Percentiles rank a stretch among this genome's conserved stretches.
These are phyloP conservation scores for Emmelina monodactyla DNA, from an alignment of 2,888 invertebrate genomes.

Conservation along the genomic window DNA sequence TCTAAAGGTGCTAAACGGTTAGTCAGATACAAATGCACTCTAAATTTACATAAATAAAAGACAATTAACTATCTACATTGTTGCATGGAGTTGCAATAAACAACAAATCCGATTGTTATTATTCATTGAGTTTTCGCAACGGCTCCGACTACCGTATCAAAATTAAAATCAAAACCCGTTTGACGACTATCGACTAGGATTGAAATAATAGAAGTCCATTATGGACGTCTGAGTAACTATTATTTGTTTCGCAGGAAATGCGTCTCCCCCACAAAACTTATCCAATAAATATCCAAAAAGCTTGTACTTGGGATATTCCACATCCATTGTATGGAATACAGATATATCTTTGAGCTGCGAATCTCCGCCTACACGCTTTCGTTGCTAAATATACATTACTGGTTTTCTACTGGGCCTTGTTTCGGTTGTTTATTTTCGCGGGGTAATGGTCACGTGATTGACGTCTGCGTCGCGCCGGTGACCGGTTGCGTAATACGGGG, in stretches of 20 bases:
- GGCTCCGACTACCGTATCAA: neutral
- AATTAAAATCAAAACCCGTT: neutral
- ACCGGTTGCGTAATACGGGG: constrained; percentile 49
- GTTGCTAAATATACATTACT: neutral
- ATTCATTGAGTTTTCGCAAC: constrained; percentile 1
- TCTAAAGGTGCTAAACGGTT: no score
- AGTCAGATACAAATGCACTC: no score
- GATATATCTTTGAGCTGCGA: constrained; percentile 59
- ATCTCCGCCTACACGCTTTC: constrained; percentile 35
- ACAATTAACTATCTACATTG: no score
- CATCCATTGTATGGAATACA: constrained; percentile 55
- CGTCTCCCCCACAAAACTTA: constrained; percentile 59
- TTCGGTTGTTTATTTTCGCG: neutral
- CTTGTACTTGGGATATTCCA: constrained; percentile 57
- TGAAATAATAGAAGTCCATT: neutral
- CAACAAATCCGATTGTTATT: no score
- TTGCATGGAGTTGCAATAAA: no score
- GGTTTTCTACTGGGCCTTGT: neutral
- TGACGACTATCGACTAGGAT: neutral
- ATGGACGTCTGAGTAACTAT: constrained; percentile 8
- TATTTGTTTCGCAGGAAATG: constrained; percentile 28
- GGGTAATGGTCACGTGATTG: constrained; percentile 16
- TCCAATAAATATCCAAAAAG: constrained; percentile 65
- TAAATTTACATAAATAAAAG: no score
- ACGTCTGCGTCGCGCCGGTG: constrained; percentile 26